A percentile compares a stretch with the other conserved stretches of the same genome.
These are phyloP conservation scores for Colius striatus DNA, from an alignment of 2,113 vertebrate species.

Conservation along the genomic window DNA sequence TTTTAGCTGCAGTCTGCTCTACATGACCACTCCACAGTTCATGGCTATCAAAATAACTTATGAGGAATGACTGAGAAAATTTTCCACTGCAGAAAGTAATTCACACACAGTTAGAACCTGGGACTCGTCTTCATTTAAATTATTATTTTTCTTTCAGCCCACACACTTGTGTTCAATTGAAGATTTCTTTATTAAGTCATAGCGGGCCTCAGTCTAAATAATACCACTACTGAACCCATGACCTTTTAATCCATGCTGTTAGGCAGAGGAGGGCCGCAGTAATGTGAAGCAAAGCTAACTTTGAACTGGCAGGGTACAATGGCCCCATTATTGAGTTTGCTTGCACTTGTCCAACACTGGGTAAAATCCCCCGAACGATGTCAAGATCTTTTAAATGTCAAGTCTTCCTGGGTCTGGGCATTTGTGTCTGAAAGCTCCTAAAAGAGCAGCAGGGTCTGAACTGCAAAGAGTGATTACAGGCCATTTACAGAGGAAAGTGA, in stretches of 20 bases:
- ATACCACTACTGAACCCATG: neutral
- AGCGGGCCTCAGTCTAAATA: neutral
- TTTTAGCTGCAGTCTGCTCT: neutral
- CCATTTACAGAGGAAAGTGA: neutral
- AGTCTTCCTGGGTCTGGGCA: constrained; percentile 4
- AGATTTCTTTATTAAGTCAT: neutral
- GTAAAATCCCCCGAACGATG: constrained; percentile 10
- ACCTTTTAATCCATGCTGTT: constrained; percentile 35
- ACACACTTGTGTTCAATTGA: neutral
- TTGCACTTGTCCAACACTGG: neutral
- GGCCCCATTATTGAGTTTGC: constrained; percentile 41
- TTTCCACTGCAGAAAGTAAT: rapidly evolving
- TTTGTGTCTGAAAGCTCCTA: constrained; percentile 37
- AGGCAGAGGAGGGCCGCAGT: neutral
- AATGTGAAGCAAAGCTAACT: constrained; percentile 33
- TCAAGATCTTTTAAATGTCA: constrained; percentile 76
- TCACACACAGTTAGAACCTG: rapidly evolving
- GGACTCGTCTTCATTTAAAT: neutral
- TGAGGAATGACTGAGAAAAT: rapidly evolving
- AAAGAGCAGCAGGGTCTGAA: neutral
- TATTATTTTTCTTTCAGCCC: neutral
- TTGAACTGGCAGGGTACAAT: constrained; percentile 24
- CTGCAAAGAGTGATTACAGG: neutral
- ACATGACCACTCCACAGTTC: rapidly evolving
- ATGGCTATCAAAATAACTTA: neutral